Evolutionary conservation across 2,113 vertebrate species (phyloP).

Genomic region (Puffinus mauretanicus): DNA sequence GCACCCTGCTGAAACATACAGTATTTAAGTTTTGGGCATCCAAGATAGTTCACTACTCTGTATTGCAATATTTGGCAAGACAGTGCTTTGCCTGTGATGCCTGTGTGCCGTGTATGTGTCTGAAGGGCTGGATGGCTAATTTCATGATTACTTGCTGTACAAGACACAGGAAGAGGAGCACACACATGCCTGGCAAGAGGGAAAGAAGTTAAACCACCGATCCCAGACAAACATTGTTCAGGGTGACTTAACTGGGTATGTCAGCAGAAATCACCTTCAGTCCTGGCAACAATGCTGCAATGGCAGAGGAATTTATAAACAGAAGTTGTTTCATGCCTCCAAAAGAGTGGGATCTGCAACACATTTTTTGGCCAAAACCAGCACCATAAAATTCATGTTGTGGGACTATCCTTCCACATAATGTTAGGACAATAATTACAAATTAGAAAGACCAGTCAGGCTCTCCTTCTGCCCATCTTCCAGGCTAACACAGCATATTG

Average conservation of each 20-base stretch:
- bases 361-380: not conserved
- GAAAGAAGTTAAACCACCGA: not conserved
- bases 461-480: not conserved
- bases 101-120: not conserved
- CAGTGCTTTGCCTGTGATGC: not conserved
- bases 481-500: not conserved
- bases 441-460: not conserved
- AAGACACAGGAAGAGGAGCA: not conserved
- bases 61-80: not conserved
- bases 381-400: not conserved
- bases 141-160: not conserved
- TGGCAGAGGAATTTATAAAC: not conserved
- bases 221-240: not conserved
- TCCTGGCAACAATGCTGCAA: not conserved
- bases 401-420: not conserved
- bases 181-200: not conserved
- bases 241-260: not conserved
- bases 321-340: not conserved
- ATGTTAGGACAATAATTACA: not conserved
- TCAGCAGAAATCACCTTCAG: not conserved
- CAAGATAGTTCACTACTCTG: not conserved
- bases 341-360: not conserved
- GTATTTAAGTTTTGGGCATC: not conserved
- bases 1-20: not conserved
- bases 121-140: not conserved